Percentiles rank a stretch among this genome's conserved stretches.
Conservation (phyloP, 2,888 invertebrate species). For the Allolobophora icterica region DNA sequence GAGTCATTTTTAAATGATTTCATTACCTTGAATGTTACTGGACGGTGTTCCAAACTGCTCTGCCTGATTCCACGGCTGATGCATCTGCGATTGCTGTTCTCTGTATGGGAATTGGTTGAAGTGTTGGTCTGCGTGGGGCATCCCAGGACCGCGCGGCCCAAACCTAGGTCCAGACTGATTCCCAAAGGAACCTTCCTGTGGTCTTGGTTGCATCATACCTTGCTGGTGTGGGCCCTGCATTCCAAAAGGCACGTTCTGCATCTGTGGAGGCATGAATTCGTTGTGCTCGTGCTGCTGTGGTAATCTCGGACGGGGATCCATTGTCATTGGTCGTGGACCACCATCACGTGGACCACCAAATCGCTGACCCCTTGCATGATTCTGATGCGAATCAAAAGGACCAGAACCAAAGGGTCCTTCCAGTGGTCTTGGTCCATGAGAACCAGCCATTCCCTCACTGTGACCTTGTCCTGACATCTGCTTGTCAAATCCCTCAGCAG, state of each 20-base stretch:
- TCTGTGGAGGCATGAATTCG: not conserved
- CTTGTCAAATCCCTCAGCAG: not conserved
- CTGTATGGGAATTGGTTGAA: not conserved
- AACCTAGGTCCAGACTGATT: not conserved
- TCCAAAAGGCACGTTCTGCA: constrained; percentile 18
- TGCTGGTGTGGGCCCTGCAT: not conserved
- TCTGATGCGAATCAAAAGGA: not conserved
- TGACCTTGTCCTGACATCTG: not conserved
- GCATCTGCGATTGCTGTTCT: not conserved
- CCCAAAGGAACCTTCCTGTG: not conserved
- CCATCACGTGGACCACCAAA: not conserved
- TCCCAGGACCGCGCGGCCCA: not conserved
- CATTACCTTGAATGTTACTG: not conserved
- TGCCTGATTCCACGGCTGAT: not conserved
- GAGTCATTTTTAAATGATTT: too few relatives aligned
- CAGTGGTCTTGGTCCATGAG: not conserved
- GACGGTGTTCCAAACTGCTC: not conserved
- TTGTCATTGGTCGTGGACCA: not conserved
- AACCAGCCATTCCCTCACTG: not conserved
- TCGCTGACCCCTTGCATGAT: not conserved
- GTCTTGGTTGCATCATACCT: not conserved
- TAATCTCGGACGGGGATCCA: not conserved
- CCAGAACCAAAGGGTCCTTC: constrained; percentile 13
- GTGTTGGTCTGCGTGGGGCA: not conserved
- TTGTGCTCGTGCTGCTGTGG: not conserved